Conservation (phyloP, 2,113 vertebrate species). For the Prinia subflava region DNA sequence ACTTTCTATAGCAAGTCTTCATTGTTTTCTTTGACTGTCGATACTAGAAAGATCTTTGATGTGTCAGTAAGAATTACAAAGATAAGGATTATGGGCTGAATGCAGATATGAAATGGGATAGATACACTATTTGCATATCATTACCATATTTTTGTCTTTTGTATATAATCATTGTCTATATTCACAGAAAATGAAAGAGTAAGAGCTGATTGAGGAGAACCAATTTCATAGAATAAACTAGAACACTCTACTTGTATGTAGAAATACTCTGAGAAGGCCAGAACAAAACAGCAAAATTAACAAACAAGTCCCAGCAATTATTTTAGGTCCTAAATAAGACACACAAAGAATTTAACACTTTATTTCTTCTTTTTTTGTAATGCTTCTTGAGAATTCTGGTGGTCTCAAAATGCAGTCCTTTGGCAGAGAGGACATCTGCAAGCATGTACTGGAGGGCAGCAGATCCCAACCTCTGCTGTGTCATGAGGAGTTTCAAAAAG, state of each 20-base stretch:
- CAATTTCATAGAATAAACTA: background rate
- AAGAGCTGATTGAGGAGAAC: background rate
- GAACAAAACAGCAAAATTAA: background rate
- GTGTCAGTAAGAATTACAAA: background rate
- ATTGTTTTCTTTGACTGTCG: background rate
- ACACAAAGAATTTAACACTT: background rate
- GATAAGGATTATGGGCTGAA: background rate
- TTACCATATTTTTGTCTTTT: background rate
- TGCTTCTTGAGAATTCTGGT: background rate
- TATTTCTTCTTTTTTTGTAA: no score
- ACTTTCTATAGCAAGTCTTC: background rate
- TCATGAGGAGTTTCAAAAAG: rapidly evolving
- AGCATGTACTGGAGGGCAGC: constrained; percentile 34
- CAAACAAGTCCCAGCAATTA: background rate
- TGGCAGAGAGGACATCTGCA: background rate
- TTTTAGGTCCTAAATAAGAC: background rate
- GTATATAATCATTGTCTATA: background rate
- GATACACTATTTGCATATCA: background rate
- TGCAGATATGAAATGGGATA: background rate
- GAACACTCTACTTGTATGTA: background rate
- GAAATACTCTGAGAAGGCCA: background rate
- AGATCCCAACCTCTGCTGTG: background rate
- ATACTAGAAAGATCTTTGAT: background rate
- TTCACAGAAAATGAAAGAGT: background rate
- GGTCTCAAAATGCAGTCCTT: background rate